Evolutionary conservation across 2,888 invertebrate species (phyloP), one percentile per base, ranked within the genome.

Genomic region (Iphiclides podalirius): DNA sequence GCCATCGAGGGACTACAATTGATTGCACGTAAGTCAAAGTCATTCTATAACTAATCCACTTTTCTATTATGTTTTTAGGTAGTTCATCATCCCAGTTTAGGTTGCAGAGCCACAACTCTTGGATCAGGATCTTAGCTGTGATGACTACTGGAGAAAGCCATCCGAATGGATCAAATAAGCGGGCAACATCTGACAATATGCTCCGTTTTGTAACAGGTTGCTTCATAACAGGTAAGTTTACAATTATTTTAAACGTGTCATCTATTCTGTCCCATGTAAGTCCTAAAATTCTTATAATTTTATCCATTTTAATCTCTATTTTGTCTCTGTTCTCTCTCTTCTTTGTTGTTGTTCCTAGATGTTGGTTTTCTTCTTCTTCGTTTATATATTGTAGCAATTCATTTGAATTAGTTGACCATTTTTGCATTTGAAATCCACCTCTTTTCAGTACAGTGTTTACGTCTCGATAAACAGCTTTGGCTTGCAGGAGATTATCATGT

Each of bases 141-240:
- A 58, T 38, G 15, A 59, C 47, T 7, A 55, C 52, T 9, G 55
- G 49, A 2, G 64, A 58, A 4, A 63, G 53, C 63, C 63, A 64
- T 1, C 63, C 63, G 2, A 67, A 33, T 0, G 62, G 64, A 40
- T 66, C 64, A 14, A 60, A 64, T 3, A 66, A 16, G 38, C 51
- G 52, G 0, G 63, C 59, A n/a, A 66, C 54, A 12, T 60, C 58
- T 1, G 62, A 58, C 1, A 63, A 17, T 0, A 64, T 50, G n/a
- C 48, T 28, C 13, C 64, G 41, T 35, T 66, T 66, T 2, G 62
- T 62, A 4, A 57, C 26, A 0, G 16, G 20, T 8, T 47, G 15
- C 1, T 45, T 50, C 0, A 13, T 0, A 14, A 42, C 54, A 6
- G 58, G 52, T 35, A 61, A 33, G 1, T 54, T 34, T 0, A 57